These are phyloP conservation scores for Pandion haliaetus DNA, from an alignment of 2,113 vertebrate species.

Conservation along the genomic window DNA sequence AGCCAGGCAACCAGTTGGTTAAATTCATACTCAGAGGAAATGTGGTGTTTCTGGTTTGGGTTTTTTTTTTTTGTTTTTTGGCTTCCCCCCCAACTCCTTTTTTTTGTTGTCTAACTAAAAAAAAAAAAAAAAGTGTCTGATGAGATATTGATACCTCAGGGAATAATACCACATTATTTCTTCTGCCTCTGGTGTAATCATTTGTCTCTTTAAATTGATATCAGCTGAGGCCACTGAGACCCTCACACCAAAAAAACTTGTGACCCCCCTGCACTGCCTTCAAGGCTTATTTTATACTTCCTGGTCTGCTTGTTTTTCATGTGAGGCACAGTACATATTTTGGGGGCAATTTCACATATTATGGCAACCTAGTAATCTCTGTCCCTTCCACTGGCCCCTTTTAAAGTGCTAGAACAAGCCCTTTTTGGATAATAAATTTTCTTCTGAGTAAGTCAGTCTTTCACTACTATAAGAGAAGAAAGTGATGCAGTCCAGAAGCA, in stretches of 20 bases:
- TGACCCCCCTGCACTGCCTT: not conserved
- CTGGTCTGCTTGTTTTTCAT: not conserved
- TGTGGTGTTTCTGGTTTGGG: not conserved
- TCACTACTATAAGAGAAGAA: not conserved
- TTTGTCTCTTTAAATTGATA: conserved; percentile 53
- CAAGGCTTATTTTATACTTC: conserved; percentile 12
- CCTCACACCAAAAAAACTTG: conserved; percentile 4
- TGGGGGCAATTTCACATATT: not conserved
- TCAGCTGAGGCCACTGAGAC: not conserved
- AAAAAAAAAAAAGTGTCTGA: not conserved
- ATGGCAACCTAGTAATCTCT: not conserved
- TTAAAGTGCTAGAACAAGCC: not conserved
- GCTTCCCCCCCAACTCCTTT: not conserved
- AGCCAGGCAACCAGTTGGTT: not conserved
- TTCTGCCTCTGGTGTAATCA: conserved; percentile 3
- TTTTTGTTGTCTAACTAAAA: not conserved
- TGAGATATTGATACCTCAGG: not conserved
- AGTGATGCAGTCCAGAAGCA: not conserved
- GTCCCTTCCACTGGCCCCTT: not conserved
- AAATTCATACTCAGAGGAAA: not conserved
- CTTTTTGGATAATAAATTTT: not conserved
- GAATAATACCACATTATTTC: conserved; percentile 36
- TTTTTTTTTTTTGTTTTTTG: not conserved
- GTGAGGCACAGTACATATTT: not conserved
- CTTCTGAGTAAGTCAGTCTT: not conserved